A percentile compares a stretch with the other conserved stretches of the same genome.
Conservation (phyloP, 1,140 invertebrate species). For the Formica exsecta region DNA sequence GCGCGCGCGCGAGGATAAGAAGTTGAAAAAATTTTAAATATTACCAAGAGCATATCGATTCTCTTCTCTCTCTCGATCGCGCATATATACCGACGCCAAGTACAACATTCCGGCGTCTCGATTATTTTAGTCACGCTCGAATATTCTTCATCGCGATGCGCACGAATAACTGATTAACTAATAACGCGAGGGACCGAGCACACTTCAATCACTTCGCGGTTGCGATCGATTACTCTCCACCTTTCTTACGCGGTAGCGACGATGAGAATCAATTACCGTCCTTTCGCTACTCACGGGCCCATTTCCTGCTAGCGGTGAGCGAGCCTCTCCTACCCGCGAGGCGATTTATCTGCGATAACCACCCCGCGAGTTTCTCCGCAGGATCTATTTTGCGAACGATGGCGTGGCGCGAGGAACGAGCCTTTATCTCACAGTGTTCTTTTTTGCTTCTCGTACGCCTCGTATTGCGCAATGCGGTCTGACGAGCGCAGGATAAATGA, state of each 20-base stretch:
- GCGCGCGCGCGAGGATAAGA: not conserved
- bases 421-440: conserved; percentile 32
- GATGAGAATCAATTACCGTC: conserved; percentile 71
- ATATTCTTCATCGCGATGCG: conserved; percentile 27
- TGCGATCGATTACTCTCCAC: conserved; percentile 53
- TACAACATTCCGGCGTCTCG: not conserved
- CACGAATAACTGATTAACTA: conserved; percentile 55
- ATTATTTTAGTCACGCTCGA: conserved; percentile 39
- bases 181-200: conserved; percentile 33
- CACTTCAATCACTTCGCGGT: conserved; percentile 42
- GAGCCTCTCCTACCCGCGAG: conserved; percentile 34
- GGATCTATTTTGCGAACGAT: conserved; percentile 53
- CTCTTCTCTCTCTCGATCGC: not conserved
- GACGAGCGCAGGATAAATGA: conserved; percentile 65
- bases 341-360: conserved; percentile 72
- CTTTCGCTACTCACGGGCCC: conserved; percentile 58
- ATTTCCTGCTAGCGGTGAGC: conserved; percentile 69
- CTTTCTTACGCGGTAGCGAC: conserved; percentile 40
- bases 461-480: conserved; percentile 74
- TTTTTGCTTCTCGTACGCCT: conserved; percentile 66
- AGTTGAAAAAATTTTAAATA: not conserved
- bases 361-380: conserved; percentile 55
- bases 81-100: not conserved
- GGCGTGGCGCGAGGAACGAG: conserved; percentile 27
- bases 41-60: not conserved